Base-by-base conservation (phyloP, 2,113 vertebrate species). In the Sapajus apella region DNA sequence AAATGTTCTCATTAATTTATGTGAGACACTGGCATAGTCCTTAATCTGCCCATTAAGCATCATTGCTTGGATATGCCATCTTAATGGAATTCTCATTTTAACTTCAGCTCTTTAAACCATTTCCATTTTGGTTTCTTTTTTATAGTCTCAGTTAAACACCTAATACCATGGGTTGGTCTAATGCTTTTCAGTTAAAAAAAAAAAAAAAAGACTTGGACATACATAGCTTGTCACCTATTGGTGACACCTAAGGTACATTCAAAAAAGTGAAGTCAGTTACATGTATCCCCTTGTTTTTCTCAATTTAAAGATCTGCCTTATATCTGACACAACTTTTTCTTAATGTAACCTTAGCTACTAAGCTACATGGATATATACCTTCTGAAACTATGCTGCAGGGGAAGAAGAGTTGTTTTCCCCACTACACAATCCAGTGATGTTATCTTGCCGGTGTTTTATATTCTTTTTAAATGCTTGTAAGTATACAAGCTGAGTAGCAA, bases 151-250 rank as follows among this genome's bases (percentile, higher is more conserved):
- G 12, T 79, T 95, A 93, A 70, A 4, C 27, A 18, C 85, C 43
- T 94, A 76, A 77, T 52, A 68, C 55, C 10, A 50, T 80, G 45
- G 13, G 5, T 87, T 58, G 5, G 12, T 72, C 75, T 87, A 84
- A 85, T 85, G n/a, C 56, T 80, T 87, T 95, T 95, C 27, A 93
- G 32, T 70, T 86, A 85, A 17, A 85, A 91, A 88, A 86, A 93
- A 58, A 58, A 25, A 61, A 61, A 61, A 64, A 64, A 80, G 56
- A 88, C 45, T 58, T 88, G 37, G 3, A 56, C 27, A 13, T 70
- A 50, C 20, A 5, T n/a, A 55, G 68, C 55, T 20, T 18, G 8
- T 84, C 52, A 75, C 45, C 47, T 87, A 13, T 82, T 76, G 52
- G n/a, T 97, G 72, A 70, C 27, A 64, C 30, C 17, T 66, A 80